Evolutionary conservation across 2,113 vertebrate species (phyloP), one percentile per base, ranked within the genome.

Genomic region (Piprites chloris): DNA sequence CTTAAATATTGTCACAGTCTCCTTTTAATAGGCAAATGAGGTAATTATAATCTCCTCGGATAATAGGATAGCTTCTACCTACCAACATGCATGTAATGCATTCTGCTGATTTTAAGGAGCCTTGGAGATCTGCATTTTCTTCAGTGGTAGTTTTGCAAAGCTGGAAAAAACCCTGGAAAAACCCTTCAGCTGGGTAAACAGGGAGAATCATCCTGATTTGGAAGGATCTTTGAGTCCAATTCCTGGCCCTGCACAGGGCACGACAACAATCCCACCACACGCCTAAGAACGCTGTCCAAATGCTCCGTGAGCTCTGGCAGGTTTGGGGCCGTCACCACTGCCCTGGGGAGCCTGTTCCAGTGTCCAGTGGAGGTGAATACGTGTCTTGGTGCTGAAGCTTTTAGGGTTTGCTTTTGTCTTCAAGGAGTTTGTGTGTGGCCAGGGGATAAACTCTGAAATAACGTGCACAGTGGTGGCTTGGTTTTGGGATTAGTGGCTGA

Each of bases 1-100:
- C 95, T 96, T 95, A 93, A 95, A 97, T 92, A 95, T 95, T 96
- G 94, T 94, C 93, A 92, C 86, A 95, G 73, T 71, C 81, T 78
- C 73, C 80, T 91, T 89, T 95, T 95, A 97, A 84, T 55, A 95
- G 91, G 94, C 83, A 95, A 96, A 95, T 87, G 96, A 93, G 52
- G 76, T 95, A 94, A 95, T 96, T 97, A 97, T 86, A 71, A 95
- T 95, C 76, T 95, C 69, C 89, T 89, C 78, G 91, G 94, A 90
- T 97, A 97, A 93, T 81, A 77, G 61, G 80, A 71, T 81, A 58
- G 65, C 86, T 93, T 75, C 93, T 87, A 81, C 91, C 80, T 93
- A 93, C 93, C 78, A 74, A 42, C 49, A 59, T 71, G 65, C 56
- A 52, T 12, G 28, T 76, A 83, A 79, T 68, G 71, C 52, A 20